phyloP scores from a whole-genome alignment of 2,888 invertebrate genomes.

The Nymphalis polychloros region DNA sequence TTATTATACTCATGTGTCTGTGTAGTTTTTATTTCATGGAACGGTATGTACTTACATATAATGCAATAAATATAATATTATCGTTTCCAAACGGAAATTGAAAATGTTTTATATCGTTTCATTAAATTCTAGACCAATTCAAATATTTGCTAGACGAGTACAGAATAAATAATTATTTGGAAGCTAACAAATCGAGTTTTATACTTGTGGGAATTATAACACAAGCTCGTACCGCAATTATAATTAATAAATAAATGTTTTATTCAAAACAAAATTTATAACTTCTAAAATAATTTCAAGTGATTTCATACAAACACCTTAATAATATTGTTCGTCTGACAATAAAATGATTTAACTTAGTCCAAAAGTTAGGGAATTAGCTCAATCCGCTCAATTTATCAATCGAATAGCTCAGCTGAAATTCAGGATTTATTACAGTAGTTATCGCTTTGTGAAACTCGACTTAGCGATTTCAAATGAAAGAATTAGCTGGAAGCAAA shows the following conservation, averaged over 20 bases:
- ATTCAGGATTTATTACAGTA: constrained; percentile 13
- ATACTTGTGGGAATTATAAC: not conserved
- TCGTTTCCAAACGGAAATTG: no score
- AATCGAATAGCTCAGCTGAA: constrained; percentile 14
- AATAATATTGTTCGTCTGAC: constrained; percentile 5
- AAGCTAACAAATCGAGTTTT: not conserved
- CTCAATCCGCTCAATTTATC: constrained; percentile 16
- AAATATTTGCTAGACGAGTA: no score
- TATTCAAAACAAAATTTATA: not conserved
- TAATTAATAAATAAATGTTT: not conserved
- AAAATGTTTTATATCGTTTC: no score
- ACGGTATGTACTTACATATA: no score
- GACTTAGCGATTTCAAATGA: constrained; percentile 11
- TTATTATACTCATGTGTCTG: no score
- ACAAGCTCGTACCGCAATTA: not conserved
- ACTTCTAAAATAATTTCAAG: not conserved
- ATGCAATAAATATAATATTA: no score
- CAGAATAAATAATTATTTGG: not conserved
- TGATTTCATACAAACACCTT: not conserved
- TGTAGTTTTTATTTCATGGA: no score
- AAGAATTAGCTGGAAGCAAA: constrained; percentile 9
- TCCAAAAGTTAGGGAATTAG: constrained; percentile 11
- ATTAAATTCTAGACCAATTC: no score
- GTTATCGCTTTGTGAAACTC: constrained; percentile 15
- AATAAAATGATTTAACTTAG: constrained; percentile 11